phyloP scores from a whole-genome alignment of 2,797 vertebrate genomes.

The Hippopotamyrus pictus region DNA sequence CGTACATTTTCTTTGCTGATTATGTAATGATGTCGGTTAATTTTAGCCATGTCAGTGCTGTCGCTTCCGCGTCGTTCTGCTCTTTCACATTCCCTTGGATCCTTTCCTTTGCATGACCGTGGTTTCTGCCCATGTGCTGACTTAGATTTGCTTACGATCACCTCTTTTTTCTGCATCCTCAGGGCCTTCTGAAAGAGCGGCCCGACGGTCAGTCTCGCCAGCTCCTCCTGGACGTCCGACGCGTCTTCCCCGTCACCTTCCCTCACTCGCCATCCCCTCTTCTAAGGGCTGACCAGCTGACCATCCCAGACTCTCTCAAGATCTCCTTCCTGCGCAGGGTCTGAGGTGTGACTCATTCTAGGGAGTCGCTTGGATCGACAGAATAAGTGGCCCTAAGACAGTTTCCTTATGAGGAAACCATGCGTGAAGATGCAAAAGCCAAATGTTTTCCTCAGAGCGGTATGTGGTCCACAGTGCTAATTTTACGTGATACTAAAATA shows the following conservation, averaged over 20 bases:
- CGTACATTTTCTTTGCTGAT: background rate
- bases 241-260: constrained; percentile 69
- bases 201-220: constrained; percentile 48
- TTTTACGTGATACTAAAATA: background rate
- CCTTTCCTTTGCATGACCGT: background rate
- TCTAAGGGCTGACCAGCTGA: constrained; percentile 51
- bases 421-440: background rate
- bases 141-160: background rate
- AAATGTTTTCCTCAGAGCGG: background rate
- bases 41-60: background rate
- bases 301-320: constrained; percentile 63
- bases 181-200: constrained; percentile 57
- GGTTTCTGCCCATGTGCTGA: too few species aligned
- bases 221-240: constrained; percentile 64
- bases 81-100: background rate
- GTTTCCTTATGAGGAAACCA: background rate
- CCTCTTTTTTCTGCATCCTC: background rate
- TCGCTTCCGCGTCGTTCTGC: too few species aligned
- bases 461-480: background rate
- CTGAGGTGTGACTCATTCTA: constrained; percentile 37
- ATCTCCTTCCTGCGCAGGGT: constrained; percentile 59
- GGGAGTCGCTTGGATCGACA: background rate
- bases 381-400: background rate
- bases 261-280: constrained; percentile 44
- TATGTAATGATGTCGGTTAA: background rate